Conservation (phyloP, 2,797 vertebrate genomes). For the Gobionotothen gibberifrons region DNA sequence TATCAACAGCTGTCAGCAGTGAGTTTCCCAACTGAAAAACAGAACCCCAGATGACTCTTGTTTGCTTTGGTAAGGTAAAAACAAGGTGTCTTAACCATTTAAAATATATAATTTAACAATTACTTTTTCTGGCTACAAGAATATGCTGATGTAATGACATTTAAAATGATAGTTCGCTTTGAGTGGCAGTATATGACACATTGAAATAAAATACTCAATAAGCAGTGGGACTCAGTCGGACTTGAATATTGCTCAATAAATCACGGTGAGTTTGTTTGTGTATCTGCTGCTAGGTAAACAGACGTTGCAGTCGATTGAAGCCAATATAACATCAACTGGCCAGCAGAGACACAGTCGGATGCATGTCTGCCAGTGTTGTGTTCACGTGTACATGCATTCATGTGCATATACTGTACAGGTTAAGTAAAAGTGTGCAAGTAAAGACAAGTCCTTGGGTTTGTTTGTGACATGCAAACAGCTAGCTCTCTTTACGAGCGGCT, state of each 20-base stretch:
- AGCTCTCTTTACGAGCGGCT: slow-evolving; percentile 45
- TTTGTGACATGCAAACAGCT: slow-evolving; percentile 43
- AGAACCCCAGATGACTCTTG: background rate
- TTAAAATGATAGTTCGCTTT: background rate
- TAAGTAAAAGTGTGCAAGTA: slow-evolving; percentile 22
- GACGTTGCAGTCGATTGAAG: slow-evolving; percentile 4
- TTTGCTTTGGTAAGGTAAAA: slow-evolving; percentile 11
- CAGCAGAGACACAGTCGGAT: slow-evolving; percentile 44
- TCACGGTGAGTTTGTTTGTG: slow-evolving; percentile 1
- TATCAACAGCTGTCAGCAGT: slow-evolving; percentile 3
- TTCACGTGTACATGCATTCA: slow-evolving; percentile 13
- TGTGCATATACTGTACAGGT: slow-evolving; percentile 1
- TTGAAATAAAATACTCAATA: background rate
- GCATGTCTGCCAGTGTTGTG: slow-evolving; percentile 8
- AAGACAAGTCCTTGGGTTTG: slow-evolving; percentile 15
- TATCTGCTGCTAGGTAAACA: slow-evolving; percentile 28
- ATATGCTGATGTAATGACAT: background rate
- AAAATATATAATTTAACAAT: background rate
- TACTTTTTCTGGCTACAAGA: background rate
- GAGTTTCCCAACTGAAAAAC: background rate
- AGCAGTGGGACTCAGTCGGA: background rate
- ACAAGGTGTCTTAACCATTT: background rate
- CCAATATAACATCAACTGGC: slow-evolving; percentile 50
- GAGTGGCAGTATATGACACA: background rate
- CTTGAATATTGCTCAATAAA: slow-evolving; percentile 7